Conservation (phyloP, 2,888 invertebrate genomes). For the Lepidocyrtoides sp. region DNA sequence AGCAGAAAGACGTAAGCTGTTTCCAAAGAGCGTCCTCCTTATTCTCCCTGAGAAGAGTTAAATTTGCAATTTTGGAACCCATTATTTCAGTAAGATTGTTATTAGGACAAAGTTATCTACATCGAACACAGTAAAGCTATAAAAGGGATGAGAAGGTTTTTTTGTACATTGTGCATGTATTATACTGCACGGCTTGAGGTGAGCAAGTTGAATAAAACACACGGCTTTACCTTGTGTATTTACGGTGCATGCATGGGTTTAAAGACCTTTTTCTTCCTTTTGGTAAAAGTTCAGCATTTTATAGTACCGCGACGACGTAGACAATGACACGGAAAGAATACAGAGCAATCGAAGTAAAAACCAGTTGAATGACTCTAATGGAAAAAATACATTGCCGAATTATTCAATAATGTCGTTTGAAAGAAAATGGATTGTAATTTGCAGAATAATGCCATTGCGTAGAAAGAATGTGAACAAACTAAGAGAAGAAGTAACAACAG, state of each 20-base stretch:
- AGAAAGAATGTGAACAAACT: not conserved
- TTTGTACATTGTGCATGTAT: no score
- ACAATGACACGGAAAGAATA: slow-evolving; percentile 31
- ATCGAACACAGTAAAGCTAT: slow-evolving; percentile 7
- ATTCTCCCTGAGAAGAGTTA: slow-evolving; percentile 27
- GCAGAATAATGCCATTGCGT: slow-evolving; percentile 53
- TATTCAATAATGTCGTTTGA: slow-evolving; percentile 51
- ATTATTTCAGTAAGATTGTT: slow-evolving; percentile 61
- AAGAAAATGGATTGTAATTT: slow-evolving; percentile 47
- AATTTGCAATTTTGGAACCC: slow-evolving; percentile 62
- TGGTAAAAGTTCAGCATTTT: slow-evolving; percentile 24
- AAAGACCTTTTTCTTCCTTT: not conserved
- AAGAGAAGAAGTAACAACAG: no score
- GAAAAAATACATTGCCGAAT: slow-evolving; percentile 31
- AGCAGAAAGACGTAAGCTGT: slow-evolving; percentile 7
- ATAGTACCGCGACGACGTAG: slow-evolving; percentile 32
- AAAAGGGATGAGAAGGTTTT: not conserved
- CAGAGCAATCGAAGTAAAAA: slow-evolving; percentile 9
- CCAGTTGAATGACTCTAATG: slow-evolving; percentile 37
- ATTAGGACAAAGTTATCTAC: slow-evolving; percentile 60
- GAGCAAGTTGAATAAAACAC: not conserved
- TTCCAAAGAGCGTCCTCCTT: slow-evolving; percentile 11
- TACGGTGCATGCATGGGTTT: not conserved
- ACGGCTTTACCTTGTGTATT: not conserved
- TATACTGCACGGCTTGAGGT: slow-evolving; percentile 4